Evolutionary conservation across 1,140 invertebrate genomes (phyloP), one percentile per base, ranked within the genome.

Genomic region (Octopus bimaculoides): DNA sequence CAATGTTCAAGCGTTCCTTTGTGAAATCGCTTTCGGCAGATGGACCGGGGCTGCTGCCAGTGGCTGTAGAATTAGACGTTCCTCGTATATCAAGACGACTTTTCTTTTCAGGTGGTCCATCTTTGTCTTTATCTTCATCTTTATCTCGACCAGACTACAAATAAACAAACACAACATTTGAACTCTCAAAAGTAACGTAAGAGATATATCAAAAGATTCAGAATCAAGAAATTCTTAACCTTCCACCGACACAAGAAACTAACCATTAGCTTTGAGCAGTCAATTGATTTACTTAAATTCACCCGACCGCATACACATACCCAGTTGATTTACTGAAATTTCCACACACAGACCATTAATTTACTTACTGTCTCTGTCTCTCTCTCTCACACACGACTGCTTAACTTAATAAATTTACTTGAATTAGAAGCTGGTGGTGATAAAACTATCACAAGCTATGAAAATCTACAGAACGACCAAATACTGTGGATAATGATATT

Each of bases 71-170:
- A 75, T 53, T 75, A 9, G 74, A 75, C 52, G 74, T 12, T 9
- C 17, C 8, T 26, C 41, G 41, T 53, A 52, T 52, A 52, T 52
- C 26, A 9, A 41, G 20, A 6, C 74, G 26, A 7, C 6, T 53
- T 14, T 53, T 52, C 17, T 75, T 75, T 8, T 75, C 74, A 75
- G 74, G 52, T 14, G 73, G 73, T 20, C n/a, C 74, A 20, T 75
- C 74, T 7, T 75, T 75, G 20, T 75, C 74, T 53, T 75, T 75
- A 9, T 75, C 74, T 5, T 75, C 74, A 26, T 75, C 74, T 52
- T 75, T 75, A 52, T 75, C 74, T 14, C 74, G 26, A 26, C 41
- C 52, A 52, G 74, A 75, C 74, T 75, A 53, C 14, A 75, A 26
- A 41, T 41, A 71, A 71, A 17, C 17, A 71, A 71, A 20, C 2